Conservation (phyloP, 2,797 vertebrate genomes). For the Micrastur ruficollis region DNA sequence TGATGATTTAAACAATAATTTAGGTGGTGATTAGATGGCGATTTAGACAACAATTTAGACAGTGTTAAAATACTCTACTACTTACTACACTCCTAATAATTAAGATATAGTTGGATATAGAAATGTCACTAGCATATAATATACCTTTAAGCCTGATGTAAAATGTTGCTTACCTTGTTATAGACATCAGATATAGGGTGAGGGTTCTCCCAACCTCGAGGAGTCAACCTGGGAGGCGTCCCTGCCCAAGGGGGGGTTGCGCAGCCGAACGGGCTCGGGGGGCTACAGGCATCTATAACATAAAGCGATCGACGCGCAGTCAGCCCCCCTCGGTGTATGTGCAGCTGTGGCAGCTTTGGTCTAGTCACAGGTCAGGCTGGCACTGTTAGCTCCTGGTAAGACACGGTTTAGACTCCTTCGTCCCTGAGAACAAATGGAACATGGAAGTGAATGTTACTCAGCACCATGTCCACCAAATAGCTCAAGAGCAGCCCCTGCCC, state of each 20-base stretch:
- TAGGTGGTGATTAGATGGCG: background rate
- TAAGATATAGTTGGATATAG: no score
- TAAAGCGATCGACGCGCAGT: background rate
- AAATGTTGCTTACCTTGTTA: background rate
- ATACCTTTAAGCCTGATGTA: background rate
- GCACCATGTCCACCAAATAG: background rate
- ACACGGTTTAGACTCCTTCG: background rate
- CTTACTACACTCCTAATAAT: background rate
- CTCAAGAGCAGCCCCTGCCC: background rate
- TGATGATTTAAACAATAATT: background rate
- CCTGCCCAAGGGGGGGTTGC: background rate
- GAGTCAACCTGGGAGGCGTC: background rate
- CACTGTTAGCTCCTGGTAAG: background rate
- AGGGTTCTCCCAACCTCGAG: background rate
- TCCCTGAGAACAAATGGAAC: background rate
- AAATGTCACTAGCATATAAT: background rate
- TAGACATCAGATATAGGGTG: background rate
- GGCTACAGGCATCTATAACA: fast-evolving
- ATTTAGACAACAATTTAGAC: background rate
- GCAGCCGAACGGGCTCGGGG: background rate
- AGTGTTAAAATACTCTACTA: background rate
- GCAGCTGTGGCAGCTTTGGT: background rate
- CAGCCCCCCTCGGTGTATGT: background rate
- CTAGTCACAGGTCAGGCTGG: background rate
- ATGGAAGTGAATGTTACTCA: background rate